phyloP scores from a whole-genome alignment of 2,797 vertebrate species.

The Molothrus ater region DNA sequence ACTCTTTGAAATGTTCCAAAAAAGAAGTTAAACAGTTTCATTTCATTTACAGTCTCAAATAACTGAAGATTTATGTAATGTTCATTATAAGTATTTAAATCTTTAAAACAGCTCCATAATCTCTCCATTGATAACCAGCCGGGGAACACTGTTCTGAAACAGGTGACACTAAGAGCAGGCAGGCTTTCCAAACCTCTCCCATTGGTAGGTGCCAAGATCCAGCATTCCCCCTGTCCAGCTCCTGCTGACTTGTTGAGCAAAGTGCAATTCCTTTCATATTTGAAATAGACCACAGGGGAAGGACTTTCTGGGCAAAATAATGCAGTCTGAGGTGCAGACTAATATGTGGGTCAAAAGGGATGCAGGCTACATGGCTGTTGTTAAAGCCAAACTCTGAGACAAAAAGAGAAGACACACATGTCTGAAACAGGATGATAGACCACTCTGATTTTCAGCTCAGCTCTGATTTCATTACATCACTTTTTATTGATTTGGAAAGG shows the following conservation, averaged over 20 bases:
- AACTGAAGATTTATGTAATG: not conserved
- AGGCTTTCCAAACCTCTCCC: not conserved
- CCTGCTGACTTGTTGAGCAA: not conserved
- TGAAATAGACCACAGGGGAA: not conserved
- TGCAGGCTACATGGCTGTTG: not conserved
- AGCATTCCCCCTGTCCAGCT: rapidly evolving
- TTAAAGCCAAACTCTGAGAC: not conserved
- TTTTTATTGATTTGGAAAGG: not conserved
- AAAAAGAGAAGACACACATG: not conserved
- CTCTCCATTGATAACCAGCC: not conserved
- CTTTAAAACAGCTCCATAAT: not conserved
- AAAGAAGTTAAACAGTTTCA: not conserved
- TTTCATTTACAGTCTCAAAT: not conserved
- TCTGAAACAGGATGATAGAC: not conserved
- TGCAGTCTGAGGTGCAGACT: not conserved
- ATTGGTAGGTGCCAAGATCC: not conserved
- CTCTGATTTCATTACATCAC: not conserved
- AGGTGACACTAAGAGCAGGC: not conserved
- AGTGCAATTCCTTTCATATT: not conserved
- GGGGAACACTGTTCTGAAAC: not conserved
- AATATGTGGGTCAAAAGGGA: not conserved
- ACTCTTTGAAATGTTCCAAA: not conserved
- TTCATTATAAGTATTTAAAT: not conserved
- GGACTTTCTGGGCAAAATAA: not conserved
- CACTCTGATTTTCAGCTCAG: not conserved